Evolutionary conservation across 2,888 invertebrate genomes (phyloP).

Genomic region (Acrobasis suavella): DNA sequence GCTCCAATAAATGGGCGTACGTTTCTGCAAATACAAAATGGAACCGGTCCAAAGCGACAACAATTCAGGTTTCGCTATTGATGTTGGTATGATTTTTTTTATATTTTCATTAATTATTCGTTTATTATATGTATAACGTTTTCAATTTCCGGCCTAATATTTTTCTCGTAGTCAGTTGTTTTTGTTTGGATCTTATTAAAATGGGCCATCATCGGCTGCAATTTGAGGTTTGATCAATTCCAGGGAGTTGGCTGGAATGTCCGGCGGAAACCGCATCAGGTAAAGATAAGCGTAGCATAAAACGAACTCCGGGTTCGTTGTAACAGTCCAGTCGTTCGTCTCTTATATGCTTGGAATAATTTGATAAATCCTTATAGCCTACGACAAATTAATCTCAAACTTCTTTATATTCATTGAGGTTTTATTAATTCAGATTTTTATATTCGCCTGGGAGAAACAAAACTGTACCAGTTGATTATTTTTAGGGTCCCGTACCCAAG

Average conservation of each 20-base stretch:
- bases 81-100: conserved; percentile 15
- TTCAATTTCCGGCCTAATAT: too few species aligned
- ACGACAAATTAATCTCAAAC: too few species aligned
- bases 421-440: too few species aligned
- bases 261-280: conserved; percentile 72
- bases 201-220: conserved; percentile 25
- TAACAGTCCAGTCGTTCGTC: conserved; percentile 33
- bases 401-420: too few species aligned
- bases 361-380: too few species aligned
- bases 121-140: neutral
- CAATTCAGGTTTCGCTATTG: conserved; percentile 15
- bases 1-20: conserved; percentile 38
- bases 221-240: conserved; percentile 36
- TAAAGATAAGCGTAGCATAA: conserved; percentile 50
- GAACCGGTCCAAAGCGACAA: conserved; percentile 17
- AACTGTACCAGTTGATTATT: too few species aligned
- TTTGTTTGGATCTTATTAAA: neutral
- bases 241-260: conserved; percentile 55
- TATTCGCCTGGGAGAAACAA: too few species aligned
- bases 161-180: neutral
- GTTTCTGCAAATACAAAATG: conserved; percentile 30
- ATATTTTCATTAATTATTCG: neutral
- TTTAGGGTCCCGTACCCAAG: too few species aligned
- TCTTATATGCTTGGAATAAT: too few species aligned
- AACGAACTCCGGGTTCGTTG: conserved; percentile 42